Conservation (phyloP, 2,797 vertebrate genomes). For the Lates japonicus region DNA sequence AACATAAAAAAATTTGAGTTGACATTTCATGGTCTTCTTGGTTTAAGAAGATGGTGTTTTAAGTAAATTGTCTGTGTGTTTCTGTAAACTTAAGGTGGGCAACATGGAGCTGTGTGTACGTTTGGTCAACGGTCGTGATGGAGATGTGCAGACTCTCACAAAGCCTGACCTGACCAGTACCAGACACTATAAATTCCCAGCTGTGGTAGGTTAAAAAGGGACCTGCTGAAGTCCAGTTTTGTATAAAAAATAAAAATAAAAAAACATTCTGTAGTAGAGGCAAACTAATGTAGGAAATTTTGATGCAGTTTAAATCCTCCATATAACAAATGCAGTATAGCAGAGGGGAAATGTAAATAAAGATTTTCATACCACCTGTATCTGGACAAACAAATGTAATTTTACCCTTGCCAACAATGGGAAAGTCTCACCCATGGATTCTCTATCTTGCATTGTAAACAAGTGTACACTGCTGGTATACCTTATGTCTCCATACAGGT, state of each 20-base stretch:
- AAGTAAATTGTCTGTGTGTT: not conserved
- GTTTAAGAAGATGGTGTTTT: not conserved
- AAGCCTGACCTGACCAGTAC: constrained; percentile 72
- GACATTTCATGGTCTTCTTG: not conserved
- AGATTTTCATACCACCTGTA: too few species aligned
- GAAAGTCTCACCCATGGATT: too few species aligned
- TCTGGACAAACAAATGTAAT: too few species aligned
- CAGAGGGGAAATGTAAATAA: not conserved
- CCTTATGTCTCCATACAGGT: constrained; percentile 65
- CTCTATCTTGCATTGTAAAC: too few species aligned
- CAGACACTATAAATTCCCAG: constrained; percentile 80
- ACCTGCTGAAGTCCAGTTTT: too few species aligned
- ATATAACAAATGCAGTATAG: not conserved
- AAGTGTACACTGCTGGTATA: not conserved
- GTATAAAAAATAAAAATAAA: not conserved
- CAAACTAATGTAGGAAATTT: not conserved
- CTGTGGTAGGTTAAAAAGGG: constrained; percentile 64
- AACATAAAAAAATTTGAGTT: not conserved
- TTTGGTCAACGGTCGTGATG: constrained; percentile 85
- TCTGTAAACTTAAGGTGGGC: constrained; percentile 73
- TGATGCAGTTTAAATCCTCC: too few species aligned
- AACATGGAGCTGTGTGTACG: constrained; percentile 86
- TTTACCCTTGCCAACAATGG: not conserved
- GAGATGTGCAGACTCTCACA: constrained; percentile 75
- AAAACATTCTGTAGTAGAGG: not conserved